A percentile compares a stretch with the other conserved stretches of the same genome.
These are phyloP conservation scores for Centruroides sculpturatus DNA, from an alignment of 1,140 invertebrate genomes.

Conservation along the genomic window DNA sequence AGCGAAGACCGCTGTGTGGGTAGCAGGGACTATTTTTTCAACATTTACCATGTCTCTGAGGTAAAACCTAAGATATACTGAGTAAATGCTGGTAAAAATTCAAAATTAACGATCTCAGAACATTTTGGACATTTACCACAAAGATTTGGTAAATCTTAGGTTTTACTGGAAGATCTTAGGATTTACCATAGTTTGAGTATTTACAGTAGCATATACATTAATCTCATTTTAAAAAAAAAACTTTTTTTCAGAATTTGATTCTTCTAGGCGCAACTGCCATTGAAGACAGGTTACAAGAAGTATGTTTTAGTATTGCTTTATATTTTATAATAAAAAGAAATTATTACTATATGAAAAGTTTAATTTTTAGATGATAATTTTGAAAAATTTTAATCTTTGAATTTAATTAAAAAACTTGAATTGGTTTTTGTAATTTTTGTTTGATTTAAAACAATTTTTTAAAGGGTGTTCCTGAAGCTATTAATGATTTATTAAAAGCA, in stretches of 20 bases:
- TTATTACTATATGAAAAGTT: not conserved
- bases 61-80: too few species aligned
- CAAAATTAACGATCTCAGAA: too few species aligned
- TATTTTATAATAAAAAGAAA: not conserved
- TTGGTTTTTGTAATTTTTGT: not conserved
- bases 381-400: not conserved
- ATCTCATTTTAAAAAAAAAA: not conserved
- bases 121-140: too few species aligned
- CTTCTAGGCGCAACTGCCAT: conserved; percentile 87
- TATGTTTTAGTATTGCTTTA: conserved; percentile 17
- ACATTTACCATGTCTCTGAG: too few species aligned
- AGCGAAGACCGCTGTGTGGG: too few species aligned
- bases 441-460: conserved; percentile 5
- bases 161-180: too few species aligned
- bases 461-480: conserved; percentile 70
- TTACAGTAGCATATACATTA: too few species aligned
- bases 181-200: too few species aligned
- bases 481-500: conserved; percentile 71
- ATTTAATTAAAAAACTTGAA: not conserved
- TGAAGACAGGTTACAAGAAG: conserved; percentile 88
- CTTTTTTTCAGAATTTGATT: conserved; percentile 40
- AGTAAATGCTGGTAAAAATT: too few species aligned
- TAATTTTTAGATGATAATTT: not conserved
- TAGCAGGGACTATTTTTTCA: too few species aligned
- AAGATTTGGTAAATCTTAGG: too few species aligned